Evolutionary conservation across 1,140 invertebrate genomes (phyloP), one percentile per base, ranked within the genome.

Genomic region (Hetaerina americana): DNA sequence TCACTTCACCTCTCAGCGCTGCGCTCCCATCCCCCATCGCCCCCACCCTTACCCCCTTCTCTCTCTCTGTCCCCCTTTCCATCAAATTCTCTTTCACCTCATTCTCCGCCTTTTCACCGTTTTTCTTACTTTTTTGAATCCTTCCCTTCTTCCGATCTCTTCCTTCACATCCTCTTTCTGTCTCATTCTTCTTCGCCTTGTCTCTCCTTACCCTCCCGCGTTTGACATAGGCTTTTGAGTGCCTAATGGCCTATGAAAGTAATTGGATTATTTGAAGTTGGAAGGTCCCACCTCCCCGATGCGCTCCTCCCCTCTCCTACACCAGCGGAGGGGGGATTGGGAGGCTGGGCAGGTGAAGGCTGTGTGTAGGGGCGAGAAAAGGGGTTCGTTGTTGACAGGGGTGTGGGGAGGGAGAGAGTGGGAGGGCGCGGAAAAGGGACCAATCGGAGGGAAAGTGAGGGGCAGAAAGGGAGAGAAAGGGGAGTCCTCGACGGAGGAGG

Each of bases 221-320:
- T 69, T 27, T n/a, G 24, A 27, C 68, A 69, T 69, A 69, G 68
- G 24, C 68, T 69, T 69, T 69, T 69, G 68, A 69, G 68, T 28
- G 68, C 68, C 68, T 69, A 69, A 69, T 69, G 68, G 68, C 68
- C 68, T 69, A 69, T 69, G 68, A 69, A 69, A 69, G 68, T 69
- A 69, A 69, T 69, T 69, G 68, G 68, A 69, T 69, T 69, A 69
- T 69, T 69, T 69, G 68, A 69, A 69, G 26, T 69, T 69, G 68
- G 68, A 69, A 69, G 28, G 28, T 6, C 68, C 2, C 68, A 3
- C 3, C 66, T 24, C 66, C n/a, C n/a, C n/a, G n/a, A n/a, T n/a
- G n/a, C n/a, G n/a, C n/a, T n/a, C n/a, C n/a, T n/a, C n/a, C n/a
- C n/a, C n/a, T n/a, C n/a, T n/a, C n/a, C n/a, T n/a, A n/a, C n/a